These are phyloP conservation scores for Collichthys lucidus DNA, from an alignment of 2,113 vertebrate species.

Conservation along the genomic window DNA sequence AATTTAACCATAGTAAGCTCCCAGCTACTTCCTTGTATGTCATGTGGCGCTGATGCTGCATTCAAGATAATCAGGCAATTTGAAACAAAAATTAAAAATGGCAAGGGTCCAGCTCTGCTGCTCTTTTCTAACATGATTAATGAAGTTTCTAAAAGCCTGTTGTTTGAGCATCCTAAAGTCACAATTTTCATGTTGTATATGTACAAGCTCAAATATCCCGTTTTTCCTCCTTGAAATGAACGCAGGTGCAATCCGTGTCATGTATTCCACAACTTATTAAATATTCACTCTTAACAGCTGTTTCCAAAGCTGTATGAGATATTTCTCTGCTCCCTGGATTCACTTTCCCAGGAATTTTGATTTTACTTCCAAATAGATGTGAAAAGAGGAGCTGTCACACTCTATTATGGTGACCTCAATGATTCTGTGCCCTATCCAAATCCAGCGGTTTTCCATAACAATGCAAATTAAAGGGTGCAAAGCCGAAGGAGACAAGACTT, in stretches of 20 bases:
- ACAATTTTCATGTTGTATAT: neutral
- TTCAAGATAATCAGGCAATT: neutral
- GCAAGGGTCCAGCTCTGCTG: neutral
- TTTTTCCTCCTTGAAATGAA: constrained; percentile 18
- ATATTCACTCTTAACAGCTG: constrained; percentile 63
- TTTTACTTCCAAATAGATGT: constrained; percentile 80
- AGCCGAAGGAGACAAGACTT: constrained; percentile 78
- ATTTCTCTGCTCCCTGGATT: constrained; percentile 65
- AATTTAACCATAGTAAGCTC: constrained; percentile 4
- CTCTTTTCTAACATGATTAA: neutral
- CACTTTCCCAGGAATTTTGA: constrained; percentile 82
- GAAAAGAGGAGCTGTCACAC: constrained; percentile 82
- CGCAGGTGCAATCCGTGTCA: constrained; percentile 41
- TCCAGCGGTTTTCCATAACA: constrained; percentile 84
- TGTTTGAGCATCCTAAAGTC: constrained; percentile 6
- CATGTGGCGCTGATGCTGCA: neutral
- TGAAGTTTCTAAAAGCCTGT: neutral
- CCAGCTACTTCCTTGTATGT: neutral
- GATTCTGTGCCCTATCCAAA: constrained; percentile 80
- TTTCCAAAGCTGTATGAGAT: constrained; percentile 61
- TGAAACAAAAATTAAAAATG: neutral
- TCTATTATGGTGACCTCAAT: constrained; percentile 82
- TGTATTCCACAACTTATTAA: constrained; percentile 25
- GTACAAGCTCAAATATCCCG: neutral
- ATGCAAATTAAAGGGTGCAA: constrained; percentile 81